Conservation (phyloP, 2,888 invertebrate species). For the Pyrochroa serraticornis region DNA sequence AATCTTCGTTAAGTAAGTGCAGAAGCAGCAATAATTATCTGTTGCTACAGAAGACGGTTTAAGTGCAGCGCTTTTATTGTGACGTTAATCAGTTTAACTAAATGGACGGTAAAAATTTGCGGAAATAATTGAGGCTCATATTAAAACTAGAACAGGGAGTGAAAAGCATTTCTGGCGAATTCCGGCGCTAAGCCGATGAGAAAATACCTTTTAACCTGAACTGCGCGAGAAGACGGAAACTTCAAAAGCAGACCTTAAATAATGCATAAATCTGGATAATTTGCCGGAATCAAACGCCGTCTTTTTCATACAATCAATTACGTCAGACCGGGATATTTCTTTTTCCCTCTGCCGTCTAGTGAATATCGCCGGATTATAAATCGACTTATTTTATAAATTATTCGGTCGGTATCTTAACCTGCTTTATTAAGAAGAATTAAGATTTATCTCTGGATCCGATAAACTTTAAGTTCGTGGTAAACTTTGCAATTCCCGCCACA, state of each 20-base stretch:
- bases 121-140: background rate
- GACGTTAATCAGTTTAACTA: background rate
- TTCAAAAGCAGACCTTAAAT: constrained; percentile 36
- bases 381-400: constrained; percentile 51
- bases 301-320: constrained; percentile 52
- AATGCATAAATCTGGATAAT: constrained; percentile 49
- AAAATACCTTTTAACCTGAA: constrained; percentile 28
- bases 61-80: background rate
- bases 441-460: constrained; percentile 41
- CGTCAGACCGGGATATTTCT: constrained; percentile 45
- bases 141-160: background rate
- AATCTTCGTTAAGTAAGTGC: too few species aligned
- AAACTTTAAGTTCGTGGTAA: constrained; percentile 21
- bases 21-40: background rate
- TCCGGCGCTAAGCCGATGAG: constrained; percentile 13
- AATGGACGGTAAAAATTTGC: background rate
- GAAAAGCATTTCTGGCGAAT: background rate
- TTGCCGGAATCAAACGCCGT: constrained; percentile 50
- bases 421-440: constrained; percentile 48
- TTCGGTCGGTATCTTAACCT: constrained; percentile 44
- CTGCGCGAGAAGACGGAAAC: constrained; percentile 21
- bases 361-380: constrained; percentile 51
- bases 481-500: constrained; percentile 1
- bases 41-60: background rate
- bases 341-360: constrained; percentile 41